phyloP scores from a whole-genome alignment of 2,797 vertebrate genomes.

The Phrynocephalus vlangalii region DNA sequence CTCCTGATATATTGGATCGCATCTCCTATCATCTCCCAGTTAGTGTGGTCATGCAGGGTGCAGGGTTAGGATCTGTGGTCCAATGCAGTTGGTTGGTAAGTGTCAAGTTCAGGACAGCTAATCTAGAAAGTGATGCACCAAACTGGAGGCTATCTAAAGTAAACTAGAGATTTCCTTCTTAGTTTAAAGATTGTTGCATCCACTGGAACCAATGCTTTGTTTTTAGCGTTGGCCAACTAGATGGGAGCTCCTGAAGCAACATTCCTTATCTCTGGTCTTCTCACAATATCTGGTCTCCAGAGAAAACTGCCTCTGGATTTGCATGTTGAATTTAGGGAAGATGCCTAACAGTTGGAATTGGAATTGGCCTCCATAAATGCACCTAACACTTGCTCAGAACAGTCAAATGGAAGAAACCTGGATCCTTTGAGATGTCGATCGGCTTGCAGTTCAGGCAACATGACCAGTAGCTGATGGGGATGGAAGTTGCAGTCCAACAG shows the following conservation, averaged over 20 bases:
- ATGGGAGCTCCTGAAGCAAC: neutral
- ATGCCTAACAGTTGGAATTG: neutral
- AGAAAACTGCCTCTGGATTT: neutral
- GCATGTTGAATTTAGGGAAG: neutral
- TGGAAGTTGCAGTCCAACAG: neutral
- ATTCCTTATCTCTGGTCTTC: neutral
- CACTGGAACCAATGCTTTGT: too few species aligned
- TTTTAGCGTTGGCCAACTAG: too few species aligned
- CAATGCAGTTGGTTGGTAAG: neutral
- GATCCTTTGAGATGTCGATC: too few species aligned
- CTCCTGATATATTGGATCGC: too few species aligned
- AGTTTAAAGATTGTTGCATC: neutral
- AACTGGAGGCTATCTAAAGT: neutral
- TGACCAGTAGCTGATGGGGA: neutral
- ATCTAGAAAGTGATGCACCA: neutral
- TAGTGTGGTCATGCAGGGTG: too few species aligned
- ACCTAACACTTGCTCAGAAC: too few species aligned
- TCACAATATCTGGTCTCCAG: neutral
- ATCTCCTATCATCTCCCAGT: too few species aligned
- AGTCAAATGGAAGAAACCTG: too few species aligned
- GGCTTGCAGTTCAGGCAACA: neutral
- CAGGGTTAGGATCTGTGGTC: neutral
- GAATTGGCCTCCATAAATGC: too few species aligned
- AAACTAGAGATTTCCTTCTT: neutral
- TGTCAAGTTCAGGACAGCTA: neutral